phyloP scores from a whole-genome alignment of 2,888 invertebrate genomes.

The Drosophila putrida region DNA sequence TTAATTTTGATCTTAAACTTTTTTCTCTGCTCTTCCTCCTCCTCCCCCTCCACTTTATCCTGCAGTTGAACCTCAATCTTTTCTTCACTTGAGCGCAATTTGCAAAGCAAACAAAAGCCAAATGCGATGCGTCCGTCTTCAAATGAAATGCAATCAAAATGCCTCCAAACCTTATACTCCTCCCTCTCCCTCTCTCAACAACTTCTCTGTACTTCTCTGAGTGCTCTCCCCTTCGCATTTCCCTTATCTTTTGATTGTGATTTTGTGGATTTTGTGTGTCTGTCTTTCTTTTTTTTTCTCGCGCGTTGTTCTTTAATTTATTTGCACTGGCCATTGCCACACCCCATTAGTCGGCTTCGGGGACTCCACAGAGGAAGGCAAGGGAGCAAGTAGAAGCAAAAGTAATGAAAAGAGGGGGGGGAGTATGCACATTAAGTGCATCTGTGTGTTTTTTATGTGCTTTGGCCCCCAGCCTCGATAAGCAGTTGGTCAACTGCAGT shows the following conservation, averaged over 20 bases:
- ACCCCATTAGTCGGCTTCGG: conserved; percentile 66
- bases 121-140: conserved; percentile 38
- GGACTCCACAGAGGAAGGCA: neutral
- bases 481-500: conserved; percentile 50
- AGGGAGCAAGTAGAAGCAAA: neutral
- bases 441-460: conserved; percentile 53
- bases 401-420: conserved; percentile 1
- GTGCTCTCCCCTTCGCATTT: neutral
- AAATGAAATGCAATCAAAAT: conserved; percentile 79
- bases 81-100: conserved; percentile 57
- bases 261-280: conserved; percentile 51
- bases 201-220: neutral
- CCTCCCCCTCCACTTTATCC: neutral
- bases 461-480: conserved; percentile 43
- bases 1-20: neutral
- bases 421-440: conserved; percentile 63
- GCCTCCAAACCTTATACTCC: conserved; percentile 32
- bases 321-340: conserved; percentile 77
- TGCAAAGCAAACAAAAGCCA: conserved; percentile 75
- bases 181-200: no score
- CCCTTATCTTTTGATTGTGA: conserved; percentile 17
- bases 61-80: neutral
- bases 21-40: neutral
- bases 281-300: conserved; percentile 52
- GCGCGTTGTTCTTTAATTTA: conserved; percentile 74